A percentile compares a stretch with the other conserved stretches of the same genome.
These are phyloP conservation scores for Eudyptes chrysolophus DNA, from an alignment of 2,113 vertebrate genomes.

Conservation along the genomic window DNA sequence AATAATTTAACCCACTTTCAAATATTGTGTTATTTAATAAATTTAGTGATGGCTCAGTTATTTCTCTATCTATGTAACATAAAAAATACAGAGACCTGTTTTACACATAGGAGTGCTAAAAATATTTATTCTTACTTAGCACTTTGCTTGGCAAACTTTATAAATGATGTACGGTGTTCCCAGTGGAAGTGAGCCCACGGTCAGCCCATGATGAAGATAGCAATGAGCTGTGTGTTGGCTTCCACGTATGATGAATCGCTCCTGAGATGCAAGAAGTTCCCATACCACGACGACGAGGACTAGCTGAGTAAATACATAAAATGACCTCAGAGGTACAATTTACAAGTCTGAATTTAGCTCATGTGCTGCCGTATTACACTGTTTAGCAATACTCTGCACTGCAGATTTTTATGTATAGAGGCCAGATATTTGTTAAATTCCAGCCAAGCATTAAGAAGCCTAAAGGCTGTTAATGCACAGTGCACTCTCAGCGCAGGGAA, in stretches of 20 bases:
- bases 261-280: neutral
- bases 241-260: neutral
- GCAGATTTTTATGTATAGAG: neutral
- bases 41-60: neutral
- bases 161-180: neutral
- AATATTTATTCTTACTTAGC: neutral
- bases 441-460: neutral
- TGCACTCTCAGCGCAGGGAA: neutral
- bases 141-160: neutral
- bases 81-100: neutral
- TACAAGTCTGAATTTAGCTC: neutral
- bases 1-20: neutral
- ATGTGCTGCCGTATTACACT: neutral
- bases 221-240: neutral
- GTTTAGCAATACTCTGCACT: neutral
- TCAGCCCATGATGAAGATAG: neutral
- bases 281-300: neutral
- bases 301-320: neutral
- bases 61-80: neutral
- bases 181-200: neutral
- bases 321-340: neutral
- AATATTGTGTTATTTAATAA: neutral
- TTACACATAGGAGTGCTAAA: neutral
- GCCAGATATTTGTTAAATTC: neutral
- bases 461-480: neutral